Evolutionary conservation across 2,888 invertebrate genomes (phyloP).

Genomic region (Philonicus albiceps): DNA sequence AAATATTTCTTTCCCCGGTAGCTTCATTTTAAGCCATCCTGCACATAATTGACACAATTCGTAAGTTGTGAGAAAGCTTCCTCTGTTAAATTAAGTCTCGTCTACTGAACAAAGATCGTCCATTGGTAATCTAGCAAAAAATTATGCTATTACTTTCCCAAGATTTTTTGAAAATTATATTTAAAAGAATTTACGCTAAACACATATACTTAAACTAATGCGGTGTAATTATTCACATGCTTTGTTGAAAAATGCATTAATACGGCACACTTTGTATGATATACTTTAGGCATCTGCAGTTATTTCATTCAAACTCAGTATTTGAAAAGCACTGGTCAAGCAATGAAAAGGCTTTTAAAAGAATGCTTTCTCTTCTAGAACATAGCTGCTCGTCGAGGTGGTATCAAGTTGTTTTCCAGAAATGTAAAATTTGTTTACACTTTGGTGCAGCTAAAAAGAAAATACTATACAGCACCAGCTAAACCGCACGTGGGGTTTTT

Average conservation of each 20-base stretch:
- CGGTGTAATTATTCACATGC: background rate
- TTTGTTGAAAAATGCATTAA: background rate
- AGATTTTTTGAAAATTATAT: background rate
- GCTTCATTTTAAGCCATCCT: no score
- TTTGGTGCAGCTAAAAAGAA: slow-evolving; percentile 43
- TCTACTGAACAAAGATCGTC: background rate
- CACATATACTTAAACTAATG: background rate
- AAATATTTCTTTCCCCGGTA: background rate
- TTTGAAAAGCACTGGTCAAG: slow-evolving; percentile 26
- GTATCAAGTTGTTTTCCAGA: slow-evolving; percentile 29
- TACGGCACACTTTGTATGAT: background rate
- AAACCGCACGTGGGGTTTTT: background rate
- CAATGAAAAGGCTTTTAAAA: slow-evolving; percentile 24
- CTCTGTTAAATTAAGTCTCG: background rate
- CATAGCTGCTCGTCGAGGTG: background rate
- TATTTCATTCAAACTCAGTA: background rate
- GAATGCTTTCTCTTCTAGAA: slow-evolving; percentile 23
- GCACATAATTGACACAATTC: no score
- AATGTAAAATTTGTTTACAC: slow-evolving; percentile 46
- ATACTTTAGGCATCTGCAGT: background rate
- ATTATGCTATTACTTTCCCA: background rate
- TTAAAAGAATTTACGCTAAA: background rate
- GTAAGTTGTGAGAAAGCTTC: no score
- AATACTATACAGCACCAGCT: slow-evolving; percentile 31
- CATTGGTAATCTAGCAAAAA: background rate